These are phyloP conservation scores for Mylabris phalerata DNA, from an alignment of 1,140 invertebrate species.

Conservation along the genomic window DNA sequence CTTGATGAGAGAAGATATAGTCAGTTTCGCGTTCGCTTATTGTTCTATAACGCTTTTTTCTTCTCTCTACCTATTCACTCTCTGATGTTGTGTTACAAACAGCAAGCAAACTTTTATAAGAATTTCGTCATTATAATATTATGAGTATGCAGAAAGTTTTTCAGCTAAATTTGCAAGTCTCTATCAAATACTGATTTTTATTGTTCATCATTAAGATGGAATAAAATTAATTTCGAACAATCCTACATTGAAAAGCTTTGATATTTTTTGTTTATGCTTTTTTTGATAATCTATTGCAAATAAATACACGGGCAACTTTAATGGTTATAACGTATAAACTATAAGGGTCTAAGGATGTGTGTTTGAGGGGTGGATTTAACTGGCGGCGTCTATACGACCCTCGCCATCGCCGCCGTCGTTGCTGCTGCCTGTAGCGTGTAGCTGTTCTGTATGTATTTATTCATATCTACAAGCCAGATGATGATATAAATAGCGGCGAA, in stretches of 20 bases:
- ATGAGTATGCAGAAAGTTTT: slow-evolving; percentile 7
- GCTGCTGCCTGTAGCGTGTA: slow-evolving; percentile 7
- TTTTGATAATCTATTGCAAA: neutral
- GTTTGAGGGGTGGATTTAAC: slow-evolving; percentile 3
- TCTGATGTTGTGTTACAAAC: slow-evolving; percentile 26
- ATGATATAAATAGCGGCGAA: slow-evolving; percentile 37
- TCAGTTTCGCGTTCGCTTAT: slow-evolving; percentile 10
- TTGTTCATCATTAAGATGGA: too few species aligned
- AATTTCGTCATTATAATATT: slow-evolving; percentile 35
- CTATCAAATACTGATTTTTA: too few species aligned
- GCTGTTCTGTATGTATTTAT: slow-evolving; percentile 35
- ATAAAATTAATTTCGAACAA: too few species aligned
- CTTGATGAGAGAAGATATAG: slow-evolving; percentile 20
- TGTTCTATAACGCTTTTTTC: slow-evolving; percentile 19
- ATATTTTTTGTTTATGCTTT: too few species aligned
- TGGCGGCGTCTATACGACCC: slow-evolving; percentile 4
- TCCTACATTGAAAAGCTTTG: too few species aligned
- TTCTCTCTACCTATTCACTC: slow-evolving; percentile 18
- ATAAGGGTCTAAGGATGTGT: slow-evolving; percentile 3
- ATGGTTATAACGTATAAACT: slow-evolving; percentile 6
- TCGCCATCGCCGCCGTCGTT: neutral
- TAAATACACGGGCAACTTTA: neutral
- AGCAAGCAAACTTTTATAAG: slow-evolving; percentile 34
- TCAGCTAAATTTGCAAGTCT: neutral
- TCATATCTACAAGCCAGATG: slow-evolving; percentile 37